Conservation (phyloP, 2,113 vertebrate genomes). For the Eleginops maclovinus region DNA sequence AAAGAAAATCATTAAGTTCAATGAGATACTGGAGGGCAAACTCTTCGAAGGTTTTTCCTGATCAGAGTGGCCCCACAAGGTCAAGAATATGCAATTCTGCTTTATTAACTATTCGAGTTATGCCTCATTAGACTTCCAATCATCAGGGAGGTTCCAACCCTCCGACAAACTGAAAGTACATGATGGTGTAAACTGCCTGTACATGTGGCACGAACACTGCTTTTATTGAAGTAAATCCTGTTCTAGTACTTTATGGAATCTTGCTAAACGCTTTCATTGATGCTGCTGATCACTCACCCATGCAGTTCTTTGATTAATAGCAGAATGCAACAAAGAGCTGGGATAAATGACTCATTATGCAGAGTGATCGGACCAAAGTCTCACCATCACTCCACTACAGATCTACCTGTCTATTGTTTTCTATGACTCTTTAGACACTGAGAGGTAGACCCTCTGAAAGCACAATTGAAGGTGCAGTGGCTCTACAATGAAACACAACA, state of each 20-base stretch:
- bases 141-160: slow-evolving; percentile 26
- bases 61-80: slow-evolving; percentile 62
- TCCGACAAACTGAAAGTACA: slow-evolving; percentile 14
- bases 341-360: not conserved
- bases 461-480: not conserved
- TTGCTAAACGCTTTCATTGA: not conserved
- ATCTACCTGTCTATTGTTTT: slow-evolving; percentile 4
- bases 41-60: slow-evolving; percentile 60
- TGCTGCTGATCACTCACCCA: slow-evolving; percentile 7
- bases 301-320: not conserved
- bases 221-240: slow-evolving; percentile 35
- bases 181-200: not conserved
- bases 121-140: slow-evolving; percentile 33
- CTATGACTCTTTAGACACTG: not conserved
- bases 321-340: not conserved
- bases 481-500: not conserved
- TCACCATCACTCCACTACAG: not conserved
- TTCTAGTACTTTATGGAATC: not conserved
- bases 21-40: slow-evolving; percentile 67
- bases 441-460: not conserved
- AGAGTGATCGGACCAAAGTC: not conserved
- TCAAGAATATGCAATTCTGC: slow-evolving; percentile 55
- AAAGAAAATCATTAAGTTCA: slow-evolving; percentile 78
- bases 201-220: not conserved
- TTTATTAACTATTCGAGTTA: slow-evolving; percentile 28